A percentile compares a stretch with the other conserved stretches of the same genome.
Conservation (phyloP, 2,888 invertebrate genomes). For the Cacoxenus indagator region DNA sequence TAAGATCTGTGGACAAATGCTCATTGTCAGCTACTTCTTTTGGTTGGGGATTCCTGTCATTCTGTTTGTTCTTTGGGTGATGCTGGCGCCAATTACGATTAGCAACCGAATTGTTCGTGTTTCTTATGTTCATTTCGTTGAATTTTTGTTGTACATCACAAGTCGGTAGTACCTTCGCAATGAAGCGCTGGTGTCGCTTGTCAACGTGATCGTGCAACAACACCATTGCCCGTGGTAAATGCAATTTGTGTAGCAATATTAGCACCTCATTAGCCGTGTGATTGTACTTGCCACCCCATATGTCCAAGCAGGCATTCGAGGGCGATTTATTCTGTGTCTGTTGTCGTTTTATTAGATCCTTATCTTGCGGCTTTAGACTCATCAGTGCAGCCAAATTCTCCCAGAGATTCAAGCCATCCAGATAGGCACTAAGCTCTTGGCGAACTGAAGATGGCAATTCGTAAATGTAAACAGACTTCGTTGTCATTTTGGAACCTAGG, state of each 20-base stretch:
- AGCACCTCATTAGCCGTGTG: conserved; percentile 86
- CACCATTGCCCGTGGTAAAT: conserved; percentile 82
- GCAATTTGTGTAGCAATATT: conserved; percentile 77
- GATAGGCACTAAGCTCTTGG: conserved; percentile 79
- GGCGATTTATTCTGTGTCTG: conserved; percentile 77
- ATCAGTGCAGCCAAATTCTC: conserved; percentile 80
- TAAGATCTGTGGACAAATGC: conserved; percentile 40
- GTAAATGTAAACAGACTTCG: not conserved
- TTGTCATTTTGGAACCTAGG: too few species aligned
- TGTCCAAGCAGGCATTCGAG: conserved; percentile 79
- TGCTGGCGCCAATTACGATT: too few species aligned
- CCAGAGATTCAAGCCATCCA: conserved; percentile 87
- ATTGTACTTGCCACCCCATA: conserved; percentile 88
- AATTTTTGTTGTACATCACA: too few species aligned
- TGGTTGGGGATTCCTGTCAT: conserved; percentile 31
- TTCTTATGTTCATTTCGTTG: conserved; percentile 56
- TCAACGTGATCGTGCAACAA: conserved; percentile 79
- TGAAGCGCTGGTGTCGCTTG: conserved; percentile 74
- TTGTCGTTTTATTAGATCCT: conserved; percentile 71
- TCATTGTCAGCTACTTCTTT: conserved; percentile 36
- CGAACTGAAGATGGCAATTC: conserved; percentile 78
- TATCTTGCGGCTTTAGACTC: conserved; percentile 74
- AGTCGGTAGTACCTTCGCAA: too few species aligned
- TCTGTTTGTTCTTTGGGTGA: too few species aligned
- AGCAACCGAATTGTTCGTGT: conserved; percentile 60